These are phyloP conservation scores for Colistium nudipinnis DNA, from an alignment of 2,113 vertebrate species.

Conservation along the genomic window DNA sequence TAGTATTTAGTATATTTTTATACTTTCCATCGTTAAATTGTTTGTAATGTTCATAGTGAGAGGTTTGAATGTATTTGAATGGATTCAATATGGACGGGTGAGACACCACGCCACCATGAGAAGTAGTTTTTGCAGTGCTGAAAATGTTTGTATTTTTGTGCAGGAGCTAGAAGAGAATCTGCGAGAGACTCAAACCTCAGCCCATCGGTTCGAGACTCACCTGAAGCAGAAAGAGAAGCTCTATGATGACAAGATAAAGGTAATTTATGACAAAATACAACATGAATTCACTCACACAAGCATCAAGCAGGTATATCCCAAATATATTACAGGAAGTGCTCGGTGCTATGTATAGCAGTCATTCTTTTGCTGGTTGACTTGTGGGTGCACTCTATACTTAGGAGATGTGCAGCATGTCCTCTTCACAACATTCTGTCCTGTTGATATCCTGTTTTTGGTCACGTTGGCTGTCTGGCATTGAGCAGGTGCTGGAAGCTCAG, in stretches of 20 bases:
- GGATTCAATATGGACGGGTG: too few species aligned
- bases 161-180: constrained; percentile 96
- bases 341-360: constrained; percentile 5
- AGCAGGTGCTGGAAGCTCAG: constrained; percentile 93
- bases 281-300: not conserved
- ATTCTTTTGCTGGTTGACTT: not conserved
- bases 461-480: constrained; percentile 66
- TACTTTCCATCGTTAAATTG: too few species aligned
- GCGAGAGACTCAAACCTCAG: constrained; percentile 89
- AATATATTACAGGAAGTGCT: constrained; percentile 4
- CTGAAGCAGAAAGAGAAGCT: constrained; percentile 97
- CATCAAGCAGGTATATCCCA: not conserved
- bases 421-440: constrained; percentile 41
- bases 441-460: constrained; percentile 63
- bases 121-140: not conserved
- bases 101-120: too few species aligned
- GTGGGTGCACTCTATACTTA: constrained; percentile 11
- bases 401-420: constrained; percentile 48
- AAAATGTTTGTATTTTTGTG: constrained; percentile 29
- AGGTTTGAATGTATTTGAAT: too few species aligned
- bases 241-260: constrained; percentile 97
- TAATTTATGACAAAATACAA: constrained; percentile 48
- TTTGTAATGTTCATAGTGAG: too few species aligned
- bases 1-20: too few species aligned
- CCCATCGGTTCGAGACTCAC: constrained; percentile 91